Conservation (phyloP, 1,140 invertebrate species). For the Lordiphosa stackelbergi region DNA sequence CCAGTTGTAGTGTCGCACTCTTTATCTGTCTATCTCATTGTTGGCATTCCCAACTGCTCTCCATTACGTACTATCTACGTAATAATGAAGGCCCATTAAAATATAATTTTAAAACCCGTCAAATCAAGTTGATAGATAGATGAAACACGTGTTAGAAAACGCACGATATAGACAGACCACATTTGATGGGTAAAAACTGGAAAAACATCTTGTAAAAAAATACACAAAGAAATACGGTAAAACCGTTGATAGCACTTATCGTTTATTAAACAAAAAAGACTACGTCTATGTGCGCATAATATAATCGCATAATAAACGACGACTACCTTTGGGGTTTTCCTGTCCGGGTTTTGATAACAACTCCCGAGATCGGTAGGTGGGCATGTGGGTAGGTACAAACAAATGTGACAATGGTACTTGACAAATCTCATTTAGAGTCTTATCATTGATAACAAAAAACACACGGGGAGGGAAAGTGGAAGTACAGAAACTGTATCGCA, state of each 20-base stretch:
- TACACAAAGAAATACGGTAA: conserved; percentile 24
- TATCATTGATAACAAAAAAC: too few species aligned
- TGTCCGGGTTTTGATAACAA: conserved; percentile 15
- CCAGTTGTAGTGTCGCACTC: neutral
- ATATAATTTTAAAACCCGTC: neutral
- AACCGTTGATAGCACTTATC: conserved; percentile 43
- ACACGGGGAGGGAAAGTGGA: too few species aligned
- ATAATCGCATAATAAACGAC: conserved; percentile 52
- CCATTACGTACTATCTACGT: conserved; percentile 5
- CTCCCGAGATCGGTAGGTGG: neutral
- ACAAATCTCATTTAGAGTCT: too few species aligned
- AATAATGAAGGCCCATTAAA: conserved; percentile 1
- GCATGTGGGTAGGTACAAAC: conserved; percentile 10
- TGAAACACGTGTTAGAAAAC: too few species aligned
- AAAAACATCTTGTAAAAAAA: conserved; percentile 2
- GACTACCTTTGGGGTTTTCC: conserved; percentile 64
- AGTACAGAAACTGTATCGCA: too few species aligned
- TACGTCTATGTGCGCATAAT: conserved; percentile 10
- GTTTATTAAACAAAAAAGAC: conserved; percentile 14
- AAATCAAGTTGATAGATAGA: conserved; percentile 4
- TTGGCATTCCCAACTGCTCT: conserved; percentile 7
- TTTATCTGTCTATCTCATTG: conserved; percentile 1
- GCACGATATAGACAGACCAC: too few species aligned
- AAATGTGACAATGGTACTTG: conserved; percentile 1
- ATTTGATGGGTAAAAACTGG: neutral